These are phyloP conservation scores for Cataglyphis rosenhaueri DNA, from an alignment of 2,888 invertebrate species.

Conservation along the genomic window DNA sequence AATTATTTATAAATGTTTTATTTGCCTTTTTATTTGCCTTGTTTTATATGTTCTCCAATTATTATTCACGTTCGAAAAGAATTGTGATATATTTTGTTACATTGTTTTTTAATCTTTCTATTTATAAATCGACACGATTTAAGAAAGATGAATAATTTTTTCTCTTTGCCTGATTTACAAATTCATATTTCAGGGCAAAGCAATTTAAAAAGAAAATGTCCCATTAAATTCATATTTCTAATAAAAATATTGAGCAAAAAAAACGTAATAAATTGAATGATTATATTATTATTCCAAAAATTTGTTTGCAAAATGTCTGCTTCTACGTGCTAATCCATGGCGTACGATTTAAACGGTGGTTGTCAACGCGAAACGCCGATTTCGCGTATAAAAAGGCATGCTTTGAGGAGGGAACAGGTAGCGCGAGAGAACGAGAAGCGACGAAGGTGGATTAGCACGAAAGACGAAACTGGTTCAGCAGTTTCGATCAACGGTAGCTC, in stretches of 20 bases:
- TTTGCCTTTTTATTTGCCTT: not conserved
- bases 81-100: not conserved
- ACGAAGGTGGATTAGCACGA: conserved; percentile 74
- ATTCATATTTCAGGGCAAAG: not conserved
- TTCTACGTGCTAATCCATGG: not conserved
- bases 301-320: not conserved
- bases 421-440: conserved; percentile 9
- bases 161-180: not conserved
- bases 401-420: conserved; percentile 29
- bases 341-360: conserved; percentile 34
- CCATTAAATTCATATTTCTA: not conserved
- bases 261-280: not conserved
- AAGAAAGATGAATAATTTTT: not conserved
- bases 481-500: conserved; percentile 76
- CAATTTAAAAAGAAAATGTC: not conserved
- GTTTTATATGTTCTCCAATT: not conserved
- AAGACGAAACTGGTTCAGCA: conserved; percentile 80
- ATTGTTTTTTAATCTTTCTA: not conserved
- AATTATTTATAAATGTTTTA: not conserved
- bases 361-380: conserved; percentile 38
- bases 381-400: conserved; percentile 63
- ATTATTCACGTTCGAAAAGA: not conserved
- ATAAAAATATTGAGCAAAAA: not conserved
- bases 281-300: not conserved
- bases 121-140: not conserved